Percentiles rank a stretch among this genome's conserved stretches.
Evolutionary conservation across 37 sponge, comb jelly and placozoan species (phyloP).

Genomic region (Agelas oroides): DNA sequence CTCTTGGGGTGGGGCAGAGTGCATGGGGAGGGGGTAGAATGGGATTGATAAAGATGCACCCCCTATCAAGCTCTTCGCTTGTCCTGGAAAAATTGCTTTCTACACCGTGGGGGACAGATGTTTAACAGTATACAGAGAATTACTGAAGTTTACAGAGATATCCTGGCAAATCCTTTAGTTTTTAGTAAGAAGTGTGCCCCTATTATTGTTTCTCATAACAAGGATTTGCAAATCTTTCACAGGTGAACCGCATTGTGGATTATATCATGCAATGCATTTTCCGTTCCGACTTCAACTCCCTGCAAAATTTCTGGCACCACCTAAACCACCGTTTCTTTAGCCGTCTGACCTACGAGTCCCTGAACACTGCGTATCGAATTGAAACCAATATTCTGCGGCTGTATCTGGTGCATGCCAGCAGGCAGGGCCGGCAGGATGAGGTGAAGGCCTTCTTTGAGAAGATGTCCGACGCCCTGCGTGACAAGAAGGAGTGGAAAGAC

Average conservation of each 20-base stretch:
- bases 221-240: too few relatives aligned
- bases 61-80: too few relatives aligned
- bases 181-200: too few relatives aligned
- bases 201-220: too few relatives aligned
- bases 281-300: slow-evolving; percentile 60
- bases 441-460: slow-evolving; percentile 86
- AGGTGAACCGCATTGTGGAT: slow-evolving; percentile 79
- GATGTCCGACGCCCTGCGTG: slow-evolving; percentile 63
- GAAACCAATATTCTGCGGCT: slow-evolving; percentile 79
- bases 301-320: slow-evolving; percentile 77
- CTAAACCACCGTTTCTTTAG: slow-evolving; percentile 84
- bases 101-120: too few relatives aligned
- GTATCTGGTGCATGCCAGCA: slow-evolving; percentile 77
- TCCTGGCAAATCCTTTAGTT: too few relatives aligned
- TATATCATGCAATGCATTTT: slow-evolving; percentile 66
- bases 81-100: too few relatives aligned
- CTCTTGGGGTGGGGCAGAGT: not conserved
- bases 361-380: slow-evolving; percentile 62
- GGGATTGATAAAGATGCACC: not conserved
- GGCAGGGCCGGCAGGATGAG: slow-evolving; percentile 66
- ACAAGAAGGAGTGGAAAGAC: slow-evolving; percentile 92
- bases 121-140: too few relatives aligned
- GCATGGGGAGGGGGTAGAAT: not conserved
- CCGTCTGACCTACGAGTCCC: slow-evolving; percentile 65
- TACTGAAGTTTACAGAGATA: too few relatives aligned